phyloP scores from a whole-genome alignment of 2,888 invertebrate species.

The Campoplex capitator region DNA sequence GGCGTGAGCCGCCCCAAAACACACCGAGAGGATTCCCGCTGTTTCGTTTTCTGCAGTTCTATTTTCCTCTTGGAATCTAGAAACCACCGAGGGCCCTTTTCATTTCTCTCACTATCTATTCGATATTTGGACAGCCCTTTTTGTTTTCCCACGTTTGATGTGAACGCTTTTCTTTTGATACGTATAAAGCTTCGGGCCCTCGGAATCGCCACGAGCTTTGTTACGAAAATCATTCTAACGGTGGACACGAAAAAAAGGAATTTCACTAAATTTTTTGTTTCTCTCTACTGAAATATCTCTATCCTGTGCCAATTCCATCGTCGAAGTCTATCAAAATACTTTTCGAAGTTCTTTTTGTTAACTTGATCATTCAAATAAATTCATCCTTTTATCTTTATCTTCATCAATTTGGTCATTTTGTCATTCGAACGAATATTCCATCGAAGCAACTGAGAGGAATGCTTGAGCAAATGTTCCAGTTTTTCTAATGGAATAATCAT shows the following conservation, averaged over 20 bases:
- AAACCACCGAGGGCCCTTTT: slow-evolving; percentile 72
- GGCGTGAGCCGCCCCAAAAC: slow-evolving; percentile 52
- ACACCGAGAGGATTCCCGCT: slow-evolving; percentile 67
- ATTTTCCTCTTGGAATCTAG: slow-evolving; percentile 65
- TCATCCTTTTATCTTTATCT: too few relatives aligned
- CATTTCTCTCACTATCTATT: slow-evolving; percentile 52
- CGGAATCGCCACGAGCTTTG: background rate
- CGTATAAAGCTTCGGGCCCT: background rate
- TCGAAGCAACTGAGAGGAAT: too few relatives aligned
- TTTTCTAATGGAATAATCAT: too few relatives aligned
- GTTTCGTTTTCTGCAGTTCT: slow-evolving; percentile 64
- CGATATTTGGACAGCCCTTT: slow-evolving; percentile 62
- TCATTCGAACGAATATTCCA: too few relatives aligned
- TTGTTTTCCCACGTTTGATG: slow-evolving; percentile 58
- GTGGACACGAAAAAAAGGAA: background rate
- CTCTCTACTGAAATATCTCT: too few relatives aligned
- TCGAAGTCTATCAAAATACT: too few relatives aligned
- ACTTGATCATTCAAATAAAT: too few relatives aligned
- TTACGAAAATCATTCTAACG: background rate
- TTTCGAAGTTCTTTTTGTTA: too few relatives aligned
- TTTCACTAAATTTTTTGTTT: background rate
- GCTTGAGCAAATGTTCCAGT: too few relatives aligned
- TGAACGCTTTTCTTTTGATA: slow-evolving; percentile 58
- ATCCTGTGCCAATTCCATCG: too few relatives aligned
- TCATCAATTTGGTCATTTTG: too few relatives aligned